These are phyloP conservation scores for Centropristis striata DNA, from an alignment of 2,113 vertebrate species.

Conservation along the genomic window DNA sequence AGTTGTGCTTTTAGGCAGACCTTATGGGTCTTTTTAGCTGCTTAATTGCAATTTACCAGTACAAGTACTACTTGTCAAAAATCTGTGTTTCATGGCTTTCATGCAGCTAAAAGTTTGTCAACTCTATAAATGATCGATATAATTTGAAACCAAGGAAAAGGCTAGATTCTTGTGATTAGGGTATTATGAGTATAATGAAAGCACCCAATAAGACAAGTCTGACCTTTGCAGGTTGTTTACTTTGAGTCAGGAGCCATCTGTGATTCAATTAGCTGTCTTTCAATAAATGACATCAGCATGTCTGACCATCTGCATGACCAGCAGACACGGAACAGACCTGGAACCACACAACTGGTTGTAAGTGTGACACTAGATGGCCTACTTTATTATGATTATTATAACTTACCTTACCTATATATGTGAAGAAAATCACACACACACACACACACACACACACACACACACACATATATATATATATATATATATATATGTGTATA, in stretches of 20 bases:
- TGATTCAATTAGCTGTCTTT: background rate
- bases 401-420: too few relatives aligned
- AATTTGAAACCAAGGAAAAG: background rate
- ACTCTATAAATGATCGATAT: background rate
- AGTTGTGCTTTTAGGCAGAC: background rate
- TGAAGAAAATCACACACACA: too few relatives aligned
- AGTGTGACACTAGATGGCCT: background rate
- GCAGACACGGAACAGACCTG: background rate
- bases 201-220: background rate
- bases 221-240: background rate
- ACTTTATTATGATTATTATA: too few relatives aligned
- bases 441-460: too few relatives aligned
- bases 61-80: background rate
- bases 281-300: conserved; percentile 10
- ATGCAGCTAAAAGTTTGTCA: background rate
- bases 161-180: background rate
- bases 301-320: conserved; percentile 14
- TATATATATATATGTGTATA: too few relatives aligned
- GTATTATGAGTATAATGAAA: background rate
- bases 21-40: background rate
- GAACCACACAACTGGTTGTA: background rate
- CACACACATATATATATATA: too few relatives aligned
- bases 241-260: conserved; percentile 5
- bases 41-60: background rate
- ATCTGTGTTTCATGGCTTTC: background rate